Base-by-base conservation (phyloP, 1,140 invertebrate genomes). In the Heliconius hewitsoni region DNA sequence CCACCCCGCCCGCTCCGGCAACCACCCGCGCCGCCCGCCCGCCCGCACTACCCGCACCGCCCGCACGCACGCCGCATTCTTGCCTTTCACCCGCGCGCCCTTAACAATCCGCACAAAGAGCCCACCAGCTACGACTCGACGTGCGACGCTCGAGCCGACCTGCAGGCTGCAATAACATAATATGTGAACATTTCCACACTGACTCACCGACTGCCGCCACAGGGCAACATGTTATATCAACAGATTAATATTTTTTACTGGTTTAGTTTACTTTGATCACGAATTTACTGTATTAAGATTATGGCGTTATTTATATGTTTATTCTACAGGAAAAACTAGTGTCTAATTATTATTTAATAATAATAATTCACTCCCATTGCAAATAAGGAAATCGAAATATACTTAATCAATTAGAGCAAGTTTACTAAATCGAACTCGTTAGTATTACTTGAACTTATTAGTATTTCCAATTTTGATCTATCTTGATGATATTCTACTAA, bases 21-120 rank as follows among this genome's bases (percentile, higher is more conserved):
- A 79, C 88, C 82, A 88, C 75, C 81, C 88, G 77, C 83, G 71
- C 83, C 23, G 52, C 57, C 23, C 57, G 57, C 57, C 57, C 57
- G 8, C n/a, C 23, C 57, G 8, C 57, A 23, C 23, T 23, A 23
- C 23, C 30, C 30, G 71, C 85, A 73, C 82, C 86, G 70, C 85
- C 89, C 89, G 89, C 91, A 93, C 91, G 91, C 91, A 91, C 91
- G 87, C 91, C 90, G 89, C 91, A 93, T 92, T 90, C 90, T 90
- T 92, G 86, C 89, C 84, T 88, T 87, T 81, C 86, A 82, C 84
- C 82, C 86, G 83, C 84, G 81, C 84, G 84, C 85, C 85, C 37
- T 71, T 74, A 30, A 83, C 79, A 84, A 81, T 84, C 85, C 87
- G 83, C 87, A 92, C 90, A 91, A 92, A 93, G 90, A 90, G 79